A percentile compares a stretch with the other conserved stretches of the same genome.
These are phyloP conservation scores for Coregonus ussuriensis DNA, from an alignment of 2,797 vertebrate species.

Conservation along the genomic window DNA sequence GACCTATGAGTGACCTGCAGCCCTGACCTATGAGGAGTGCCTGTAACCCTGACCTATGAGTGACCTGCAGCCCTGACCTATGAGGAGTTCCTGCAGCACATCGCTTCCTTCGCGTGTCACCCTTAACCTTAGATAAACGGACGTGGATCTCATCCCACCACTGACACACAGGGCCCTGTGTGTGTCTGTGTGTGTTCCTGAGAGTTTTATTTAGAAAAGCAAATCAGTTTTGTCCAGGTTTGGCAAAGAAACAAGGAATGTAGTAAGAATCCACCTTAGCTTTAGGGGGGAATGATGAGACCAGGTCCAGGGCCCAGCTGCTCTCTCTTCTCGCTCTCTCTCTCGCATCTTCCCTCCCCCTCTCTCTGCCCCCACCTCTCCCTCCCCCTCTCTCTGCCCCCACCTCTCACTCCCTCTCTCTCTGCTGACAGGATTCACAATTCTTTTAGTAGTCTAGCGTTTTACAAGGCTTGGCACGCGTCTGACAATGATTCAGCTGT, in stretches of 20 bases:
- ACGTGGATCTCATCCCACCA: no score
- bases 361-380: no score
- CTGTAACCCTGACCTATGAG: not conserved
- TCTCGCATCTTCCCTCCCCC: no score
- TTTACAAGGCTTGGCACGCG: slow-evolving; percentile 64
- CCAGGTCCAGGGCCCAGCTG: not conserved
- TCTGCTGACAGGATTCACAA: slow-evolving; percentile 64
- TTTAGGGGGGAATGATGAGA: slow-evolving; percentile 44
- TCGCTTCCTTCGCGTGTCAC: not conserved
- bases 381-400: slow-evolving; percentile 18
- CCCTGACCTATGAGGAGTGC: no score
- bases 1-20: no score
- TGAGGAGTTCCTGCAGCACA: not conserved
- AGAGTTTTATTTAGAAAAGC: slow-evolving; percentile 1
- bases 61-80: not conserved
- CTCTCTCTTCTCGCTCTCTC: slow-evolving; percentile 27
- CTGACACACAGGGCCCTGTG: not conserved
- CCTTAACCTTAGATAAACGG: not conserved
- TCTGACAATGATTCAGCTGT: slow-evolving; percentile 62
- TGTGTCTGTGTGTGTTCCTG: no score
- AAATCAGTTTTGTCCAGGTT: slow-evolving; percentile 22
- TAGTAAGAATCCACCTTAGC: slow-evolving; percentile 52
- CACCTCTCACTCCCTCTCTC: slow-evolving; percentile 15
- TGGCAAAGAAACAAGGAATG: slow-evolving; percentile 25
- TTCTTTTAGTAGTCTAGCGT: slow-evolving; percentile 60